Percentiles rank a stretch among this genome's conserved stretches.
phyloP scores from a whole-genome alignment of 2,888 invertebrate genomes.

The Geotrupes spiniger region DNA sequence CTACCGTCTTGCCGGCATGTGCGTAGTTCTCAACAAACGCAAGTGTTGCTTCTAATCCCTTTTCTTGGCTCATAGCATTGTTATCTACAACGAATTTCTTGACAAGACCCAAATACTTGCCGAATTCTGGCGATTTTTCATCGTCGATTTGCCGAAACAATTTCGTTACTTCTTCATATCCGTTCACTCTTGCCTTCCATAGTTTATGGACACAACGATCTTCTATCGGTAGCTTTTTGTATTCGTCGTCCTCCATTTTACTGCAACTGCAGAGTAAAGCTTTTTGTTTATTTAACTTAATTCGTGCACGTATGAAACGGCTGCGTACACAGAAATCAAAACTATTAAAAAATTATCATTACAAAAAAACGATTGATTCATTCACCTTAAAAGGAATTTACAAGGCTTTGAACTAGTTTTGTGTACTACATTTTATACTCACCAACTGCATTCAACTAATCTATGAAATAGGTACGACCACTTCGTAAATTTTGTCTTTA shows the following conservation, averaged over 20 bases:
- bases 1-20: slow-evolving; percentile 80
- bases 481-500: slow-evolving; percentile 4
- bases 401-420: slow-evolving; percentile 17
- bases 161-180: slow-evolving; percentile 91
- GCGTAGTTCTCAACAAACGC: slow-evolving; percentile 90
- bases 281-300: neutral
- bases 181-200: slow-evolving; percentile 94
- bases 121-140: slow-evolving; percentile 93
- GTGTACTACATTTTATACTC: neutral
- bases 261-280: neutral
- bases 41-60: slow-evolving; percentile 87
- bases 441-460: neutral
- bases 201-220: slow-evolving; percentile 91
- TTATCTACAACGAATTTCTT: slow-evolving; percentile 94
- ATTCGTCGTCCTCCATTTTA: slow-evolving; percentile 81
- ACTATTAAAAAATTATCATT: slow-evolving; percentile 15
- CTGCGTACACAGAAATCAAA: neutral
- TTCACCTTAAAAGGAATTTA: slow-evolving; percentile 23
- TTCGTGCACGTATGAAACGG: neutral
- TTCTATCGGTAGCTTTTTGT: slow-evolving; percentile 81
- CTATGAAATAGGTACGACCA: neutral
- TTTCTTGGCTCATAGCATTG: slow-evolving; percentile 94
- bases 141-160: slow-evolving; percentile 84
- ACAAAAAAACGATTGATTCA: slow-evolving; percentile 22
- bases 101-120: slow-evolving; percentile 83